Base-by-base conservation (phyloP, 2,888 invertebrate genomes). In the Lasiommata megera region DNA sequence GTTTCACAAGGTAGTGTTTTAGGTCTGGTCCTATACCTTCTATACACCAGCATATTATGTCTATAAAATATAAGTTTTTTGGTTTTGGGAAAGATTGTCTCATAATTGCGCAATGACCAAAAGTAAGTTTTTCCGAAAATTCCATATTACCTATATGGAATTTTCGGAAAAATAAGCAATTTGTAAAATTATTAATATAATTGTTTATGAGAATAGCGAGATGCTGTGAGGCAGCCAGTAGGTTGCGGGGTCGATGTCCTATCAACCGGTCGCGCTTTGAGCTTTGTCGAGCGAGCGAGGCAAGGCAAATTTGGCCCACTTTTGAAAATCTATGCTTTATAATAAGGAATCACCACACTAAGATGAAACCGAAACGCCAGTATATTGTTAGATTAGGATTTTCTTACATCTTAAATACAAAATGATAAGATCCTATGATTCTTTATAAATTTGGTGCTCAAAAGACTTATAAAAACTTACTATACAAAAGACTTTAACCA, bases 241-340 rank as follows among this genome's bases (percentile, higher is more conserved):
- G 88, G 88, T 88, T 86, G 86, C 68, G 73, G 74, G 85, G 83
- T 87, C 88, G 81, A 79, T 64, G 88, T 71, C 81, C 88, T 76
- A 67, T 71, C 79, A 82, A 89, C 89, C 89, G 89, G 89, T 88
- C 80, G 80, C 68, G 80, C 84, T 86, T 84, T 73, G 83, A 87
- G 87, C 84, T 84, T 78, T 76, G 76, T 75, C 73, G 74, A 76
- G 78, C 73, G 77, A 76, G 75, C 76, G 73, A 76, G 77, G 53
- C 61, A 65, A 72, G 73, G 76, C 86, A 80, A 87, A 88, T 85
- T 87, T 89, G 87, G 84, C 89, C 85, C 79, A 89, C 82, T 79
- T 89, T 84, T 80, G 66, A 66, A 66, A 76, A 72, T 58, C 60
- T 64, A 63, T 62, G 61, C 46, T 58, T 63, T 14, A 56, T 53